Conservation (phyloP, 2,888 invertebrate genomes). For the Heliconius hortense region DNA sequence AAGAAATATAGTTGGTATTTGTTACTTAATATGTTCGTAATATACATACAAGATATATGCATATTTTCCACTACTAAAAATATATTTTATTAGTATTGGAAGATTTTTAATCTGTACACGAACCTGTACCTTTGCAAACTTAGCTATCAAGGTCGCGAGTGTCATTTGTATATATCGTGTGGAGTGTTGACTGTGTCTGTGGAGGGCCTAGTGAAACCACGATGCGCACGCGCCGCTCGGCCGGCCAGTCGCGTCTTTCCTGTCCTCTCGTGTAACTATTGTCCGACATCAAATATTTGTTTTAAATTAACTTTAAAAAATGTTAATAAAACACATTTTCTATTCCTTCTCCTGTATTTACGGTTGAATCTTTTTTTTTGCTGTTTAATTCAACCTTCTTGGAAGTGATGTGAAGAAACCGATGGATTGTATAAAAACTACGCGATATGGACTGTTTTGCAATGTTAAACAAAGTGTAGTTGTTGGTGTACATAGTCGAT, state of each 20-base stretch:
- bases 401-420: slow-evolving; percentile 28
- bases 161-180: slow-evolving; percentile 57
- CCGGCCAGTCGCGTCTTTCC: slow-evolving; percentile 46
- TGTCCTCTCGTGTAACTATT: background rate
- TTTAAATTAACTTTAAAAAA: slow-evolving; percentile 10
- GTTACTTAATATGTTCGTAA: background rate
- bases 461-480: slow-evolving; percentile 25
- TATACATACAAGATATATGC: background rate
- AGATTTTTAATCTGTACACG: slow-evolving; percentile 47
- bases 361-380: slow-evolving; percentile 33
- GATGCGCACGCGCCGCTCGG: slow-evolving; percentile 53
- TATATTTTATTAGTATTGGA: background rate
- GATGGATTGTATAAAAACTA: slow-evolving; percentile 29
- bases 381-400: slow-evolving; percentile 44
- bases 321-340: background rate
- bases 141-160: slow-evolving; percentile 65
- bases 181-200: slow-evolving; percentile 15
- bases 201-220: slow-evolving; percentile 10
- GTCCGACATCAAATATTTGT: background rate
- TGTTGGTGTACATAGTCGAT: background rate
- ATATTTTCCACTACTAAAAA: background rate
- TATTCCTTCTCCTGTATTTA: background rate
- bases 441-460: slow-evolving; percentile 26
- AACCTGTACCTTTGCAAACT: slow-evolving; percentile 48
- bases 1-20: too few species aligned